Evolutionary conservation across 1,140 invertebrate species (phyloP).

Genomic region (Meteorus sp.): DNA sequence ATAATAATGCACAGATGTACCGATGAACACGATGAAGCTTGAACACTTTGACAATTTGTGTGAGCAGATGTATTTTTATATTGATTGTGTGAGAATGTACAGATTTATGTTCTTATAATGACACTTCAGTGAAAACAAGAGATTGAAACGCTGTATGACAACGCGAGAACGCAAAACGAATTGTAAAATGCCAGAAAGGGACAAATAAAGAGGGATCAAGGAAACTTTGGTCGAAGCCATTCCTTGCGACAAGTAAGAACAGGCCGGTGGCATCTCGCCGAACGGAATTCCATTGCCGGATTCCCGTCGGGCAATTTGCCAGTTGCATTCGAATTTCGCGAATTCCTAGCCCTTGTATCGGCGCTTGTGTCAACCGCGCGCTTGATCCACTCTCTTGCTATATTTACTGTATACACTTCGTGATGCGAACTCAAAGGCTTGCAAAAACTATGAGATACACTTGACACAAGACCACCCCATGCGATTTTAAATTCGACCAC

Average conservation of each 20-base stretch:
- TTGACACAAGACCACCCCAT: slow-evolving; percentile 1
- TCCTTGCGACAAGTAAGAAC: slow-evolving; percentile 43
- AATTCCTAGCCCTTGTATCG: slow-evolving; percentile 53
- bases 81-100: too few species aligned
- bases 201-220: background rate
- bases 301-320: slow-evolving; percentile 51
- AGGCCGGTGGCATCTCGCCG: slow-evolving; percentile 49
- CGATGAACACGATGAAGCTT: too few species aligned
- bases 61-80: too few species aligned
- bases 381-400: slow-evolving; percentile 6
- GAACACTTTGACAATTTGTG: too few species aligned
- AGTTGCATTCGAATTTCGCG: slow-evolving; percentile 54
- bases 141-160: background rate
- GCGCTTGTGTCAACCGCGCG: slow-evolving; percentile 38
- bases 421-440: slow-evolving; percentile 31
- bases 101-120: too few species aligned
- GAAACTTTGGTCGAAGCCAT: slow-evolving; percentile 26
- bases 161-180: too few species aligned
- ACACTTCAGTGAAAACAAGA: too few species aligned
- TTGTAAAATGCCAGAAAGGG: too few species aligned
- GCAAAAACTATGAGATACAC: slow-evolving; percentile 42
- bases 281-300: slow-evolving; percentile 48
- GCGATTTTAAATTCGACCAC: too few species aligned
- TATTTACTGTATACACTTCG: too few species aligned
- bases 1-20: too few species aligned